Conservation (phyloP, 92 coral and sea anemone genomes). For the Ricordea florida region DNA sequence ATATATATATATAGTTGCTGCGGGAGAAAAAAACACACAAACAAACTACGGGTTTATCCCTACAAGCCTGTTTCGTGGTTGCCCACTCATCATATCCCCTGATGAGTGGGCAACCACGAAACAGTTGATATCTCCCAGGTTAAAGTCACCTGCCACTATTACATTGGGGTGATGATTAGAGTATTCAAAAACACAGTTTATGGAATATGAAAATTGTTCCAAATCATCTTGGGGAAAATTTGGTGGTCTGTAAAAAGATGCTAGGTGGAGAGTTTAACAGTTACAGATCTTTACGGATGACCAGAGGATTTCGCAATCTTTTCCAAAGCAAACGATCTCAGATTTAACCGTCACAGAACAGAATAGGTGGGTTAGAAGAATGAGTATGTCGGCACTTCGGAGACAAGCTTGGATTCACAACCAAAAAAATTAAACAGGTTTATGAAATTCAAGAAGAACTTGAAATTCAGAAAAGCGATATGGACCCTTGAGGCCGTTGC, state of each 20-base stretch:
- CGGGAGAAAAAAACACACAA: no score
- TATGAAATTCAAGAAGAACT: slow-evolving; percentile 19
- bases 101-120: slow-evolving; percentile 14
- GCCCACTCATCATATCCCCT: no score
- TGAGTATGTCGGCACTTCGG: neutral
- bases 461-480: slow-evolving; percentile 13
- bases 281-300: slow-evolving; percentile 12
- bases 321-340: slow-evolving; percentile 2
- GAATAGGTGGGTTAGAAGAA: neutral
- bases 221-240: slow-evolving; percentile 24
- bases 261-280: slow-evolving; percentile 16
- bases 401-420: slow-evolving; percentile 8
- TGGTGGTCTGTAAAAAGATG: slow-evolving; percentile 36
- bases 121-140: slow-evolving; percentile 55
- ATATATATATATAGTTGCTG: no score
- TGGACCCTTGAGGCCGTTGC: slow-evolving; percentile 27
- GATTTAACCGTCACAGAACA: slow-evolving; percentile 6
- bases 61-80: no score
- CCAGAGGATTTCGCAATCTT: slow-evolving; percentile 28
- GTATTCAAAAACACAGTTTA: slow-evolving; percentile 12
- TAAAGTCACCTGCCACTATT: slow-evolving; percentile 44
- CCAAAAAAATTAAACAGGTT: slow-evolving; percentile 29
- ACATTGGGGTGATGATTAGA: slow-evolving; percentile 32
- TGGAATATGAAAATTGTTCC: slow-evolving; percentile 30
- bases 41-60: no score